A percentile compares a stretch with the other conserved stretches of the same genome.
Conservation (phyloP, 2,888 invertebrate species). For the Endomychus coccineus region DNA sequence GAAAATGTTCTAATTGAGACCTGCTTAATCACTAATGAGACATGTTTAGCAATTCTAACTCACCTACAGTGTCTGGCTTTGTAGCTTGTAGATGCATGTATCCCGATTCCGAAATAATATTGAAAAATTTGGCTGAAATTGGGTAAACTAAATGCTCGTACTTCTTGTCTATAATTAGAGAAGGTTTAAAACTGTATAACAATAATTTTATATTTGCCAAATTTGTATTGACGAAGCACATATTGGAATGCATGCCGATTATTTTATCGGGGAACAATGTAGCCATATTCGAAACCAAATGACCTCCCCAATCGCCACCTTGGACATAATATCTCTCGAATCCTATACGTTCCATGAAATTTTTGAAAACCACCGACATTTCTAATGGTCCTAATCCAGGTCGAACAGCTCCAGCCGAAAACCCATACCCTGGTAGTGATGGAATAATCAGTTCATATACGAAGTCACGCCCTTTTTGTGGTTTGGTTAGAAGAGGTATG, state of each 20-base stretch:
- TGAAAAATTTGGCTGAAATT: conserved; percentile 32
- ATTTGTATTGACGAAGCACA: conserved; percentile 44
- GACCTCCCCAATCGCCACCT: conserved; percentile 78
- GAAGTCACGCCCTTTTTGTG: conserved; percentile 47
- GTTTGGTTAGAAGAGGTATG: conserved; percentile 59
- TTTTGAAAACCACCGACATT: conserved; percentile 53
- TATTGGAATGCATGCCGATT: conserved; percentile 54
- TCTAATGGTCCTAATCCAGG: conserved; percentile 56
- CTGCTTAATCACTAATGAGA: too few species aligned
- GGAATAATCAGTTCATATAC: conserved; percentile 58
- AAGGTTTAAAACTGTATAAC: conserved; percentile 50
- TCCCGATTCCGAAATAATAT: conserved; percentile 49
- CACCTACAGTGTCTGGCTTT: conserved; percentile 84
- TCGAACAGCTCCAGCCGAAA: conserved; percentile 50
- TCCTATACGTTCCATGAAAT: conserved; percentile 65
- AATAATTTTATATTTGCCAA: conserved; percentile 38
- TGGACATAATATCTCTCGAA: conserved; percentile 60
- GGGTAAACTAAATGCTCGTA: conserved; percentile 49
- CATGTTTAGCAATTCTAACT: too few species aligned
- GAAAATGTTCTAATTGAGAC: too few species aligned
- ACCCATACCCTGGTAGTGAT: conserved; percentile 48
- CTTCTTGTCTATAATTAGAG: conserved; percentile 50
- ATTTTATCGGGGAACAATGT: conserved; percentile 55
- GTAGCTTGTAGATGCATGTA: conserved; percentile 77
- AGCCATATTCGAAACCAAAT: conserved; percentile 55